A percentile compares a stretch with the other conserved stretches of the same genome.
phyloP scores from a whole-genome alignment of 1,140 invertebrate genomes.

The Nebria ingens region DNA sequence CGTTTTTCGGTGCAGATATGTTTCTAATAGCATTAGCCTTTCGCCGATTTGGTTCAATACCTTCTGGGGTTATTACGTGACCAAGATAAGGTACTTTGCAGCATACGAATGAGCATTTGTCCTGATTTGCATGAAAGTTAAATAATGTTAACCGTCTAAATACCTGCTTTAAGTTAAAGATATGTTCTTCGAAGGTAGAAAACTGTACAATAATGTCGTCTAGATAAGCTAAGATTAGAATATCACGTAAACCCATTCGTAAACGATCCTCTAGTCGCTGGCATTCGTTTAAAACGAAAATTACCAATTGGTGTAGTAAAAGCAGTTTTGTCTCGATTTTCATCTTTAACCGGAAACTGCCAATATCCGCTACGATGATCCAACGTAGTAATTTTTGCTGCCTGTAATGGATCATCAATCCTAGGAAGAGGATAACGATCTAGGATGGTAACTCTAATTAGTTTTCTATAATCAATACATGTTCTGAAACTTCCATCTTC shows the following conservation, averaged over 20 bases:
- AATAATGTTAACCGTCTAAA: conserved; percentile 23
- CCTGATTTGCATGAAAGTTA: conserved; percentile 25
- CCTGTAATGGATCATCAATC: conserved; percentile 37
- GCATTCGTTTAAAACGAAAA: conserved; percentile 33
- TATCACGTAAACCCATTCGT: conserved; percentile 17
- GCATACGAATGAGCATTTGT: conserved; percentile 29
- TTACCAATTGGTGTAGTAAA: conserved; percentile 32
- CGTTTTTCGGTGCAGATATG: conserved; percentile 23
- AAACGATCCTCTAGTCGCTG: conserved; percentile 30
- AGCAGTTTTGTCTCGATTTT: conserved; percentile 30
- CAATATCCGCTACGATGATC: too few species aligned
- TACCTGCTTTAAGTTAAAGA: conserved; percentile 23
- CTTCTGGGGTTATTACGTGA: conserved; percentile 24
- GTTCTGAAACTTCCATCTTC: conserved; percentile 24
- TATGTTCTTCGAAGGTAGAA: conserved; percentile 25
- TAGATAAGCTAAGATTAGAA: conserved; percentile 27
- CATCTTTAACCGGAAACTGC: conserved; percentile 26
- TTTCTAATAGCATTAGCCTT: conserved; percentile 29
- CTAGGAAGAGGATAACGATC: conserved; percentile 35
- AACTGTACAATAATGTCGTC: conserved; percentile 32
- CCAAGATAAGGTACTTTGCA: conserved; percentile 20
- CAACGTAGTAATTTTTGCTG: conserved; percentile 26
- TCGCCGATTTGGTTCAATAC: conserved; percentile 27
- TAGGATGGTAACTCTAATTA: conserved; percentile 29
- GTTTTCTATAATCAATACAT: conserved; percentile 30